Percentiles rank a stretch among this genome's conserved stretches.
Conservation (phyloP, 2,113 vertebrate species). For the Procavia capensis region DNA sequence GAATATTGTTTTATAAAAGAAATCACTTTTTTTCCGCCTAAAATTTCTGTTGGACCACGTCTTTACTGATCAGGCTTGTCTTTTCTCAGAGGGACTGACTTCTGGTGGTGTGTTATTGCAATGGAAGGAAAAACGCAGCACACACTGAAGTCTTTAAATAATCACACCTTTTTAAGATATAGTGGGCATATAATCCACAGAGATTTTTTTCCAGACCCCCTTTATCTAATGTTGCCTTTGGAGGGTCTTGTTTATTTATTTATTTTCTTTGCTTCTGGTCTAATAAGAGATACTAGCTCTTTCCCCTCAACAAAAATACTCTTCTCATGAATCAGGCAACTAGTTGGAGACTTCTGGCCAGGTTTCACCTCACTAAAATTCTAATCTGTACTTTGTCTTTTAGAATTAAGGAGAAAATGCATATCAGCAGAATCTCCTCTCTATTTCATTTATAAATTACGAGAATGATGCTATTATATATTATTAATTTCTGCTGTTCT, state of each 20-base stretch:
- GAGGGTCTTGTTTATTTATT: constrained; percentile 81
- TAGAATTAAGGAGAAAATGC: constrained; percentile 91
- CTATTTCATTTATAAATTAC: constrained; percentile 99
- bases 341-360: constrained; percentile 86
- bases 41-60: constrained; percentile 69
- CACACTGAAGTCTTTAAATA: constrained; percentile 61
- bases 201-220: constrained; percentile 64
- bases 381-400: constrained; percentile 91
- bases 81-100: constrained; percentile 71
- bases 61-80: constrained; percentile 81
- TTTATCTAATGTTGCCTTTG: constrained; percentile 78
- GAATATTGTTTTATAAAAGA: constrained; percentile 80
- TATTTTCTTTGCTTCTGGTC: constrained; percentile 64
- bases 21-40: constrained; percentile 56
- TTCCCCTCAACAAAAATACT: constrained; percentile 86
- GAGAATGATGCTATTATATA: constrained; percentile 98
- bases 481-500: constrained; percentile 99
- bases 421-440: constrained; percentile 95
- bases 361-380: constrained; percentile 89
- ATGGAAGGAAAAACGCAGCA: constrained; percentile 38
- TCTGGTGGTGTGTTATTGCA: constrained; percentile 71
- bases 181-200: constrained; percentile 49
- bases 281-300: constrained; percentile 87
- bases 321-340: constrained; percentile 87
- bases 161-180: constrained; percentile 71